phyloP scores from a whole-genome alignment of 2,113 vertebrate species.

The Hemibagrus wyckioides region DNA sequence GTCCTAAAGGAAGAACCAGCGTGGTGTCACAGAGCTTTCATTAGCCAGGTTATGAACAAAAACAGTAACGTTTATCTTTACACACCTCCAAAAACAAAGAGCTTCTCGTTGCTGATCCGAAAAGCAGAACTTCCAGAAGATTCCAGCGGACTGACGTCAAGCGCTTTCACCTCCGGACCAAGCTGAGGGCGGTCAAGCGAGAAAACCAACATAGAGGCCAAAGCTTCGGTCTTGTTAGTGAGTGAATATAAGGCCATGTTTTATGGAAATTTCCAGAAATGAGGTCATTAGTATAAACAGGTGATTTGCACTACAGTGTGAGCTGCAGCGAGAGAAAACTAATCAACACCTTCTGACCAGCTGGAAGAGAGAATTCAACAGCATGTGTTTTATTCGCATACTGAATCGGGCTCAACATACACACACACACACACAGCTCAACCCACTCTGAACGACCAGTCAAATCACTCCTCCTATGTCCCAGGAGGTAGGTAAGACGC shows the following conservation, averaged over 20 bases:
- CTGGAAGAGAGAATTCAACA: neutral
- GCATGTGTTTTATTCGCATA: neutral
- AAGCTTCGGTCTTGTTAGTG: neutral
- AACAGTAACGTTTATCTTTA: neutral
- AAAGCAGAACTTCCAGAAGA: neutral
- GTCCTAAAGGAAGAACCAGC: neutral
- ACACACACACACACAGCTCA: conserved; percentile 40
- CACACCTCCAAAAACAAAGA: neutral
- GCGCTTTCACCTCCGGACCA: neutral
- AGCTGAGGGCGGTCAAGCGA: neutral
- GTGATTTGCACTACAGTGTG: neutral
- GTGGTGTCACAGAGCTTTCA: too few relatives aligned
- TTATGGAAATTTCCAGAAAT: neutral
- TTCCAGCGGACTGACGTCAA: neutral
- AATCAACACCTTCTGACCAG: neutral
- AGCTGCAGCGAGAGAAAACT: neutral
- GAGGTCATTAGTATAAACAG: neutral
- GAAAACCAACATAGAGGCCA: neutral
- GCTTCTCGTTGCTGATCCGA: neutral
- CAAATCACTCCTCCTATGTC: conserved; percentile 41
- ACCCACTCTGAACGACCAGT: conserved; percentile 50
- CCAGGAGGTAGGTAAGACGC: conserved; percentile 48
- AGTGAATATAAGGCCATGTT: neutral
- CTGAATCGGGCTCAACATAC: conserved; percentile 53
- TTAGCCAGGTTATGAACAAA: too few relatives aligned